Evolutionary conservation across 2,888 invertebrate species (phyloP).

Genomic region (Unio delphinus): DNA sequence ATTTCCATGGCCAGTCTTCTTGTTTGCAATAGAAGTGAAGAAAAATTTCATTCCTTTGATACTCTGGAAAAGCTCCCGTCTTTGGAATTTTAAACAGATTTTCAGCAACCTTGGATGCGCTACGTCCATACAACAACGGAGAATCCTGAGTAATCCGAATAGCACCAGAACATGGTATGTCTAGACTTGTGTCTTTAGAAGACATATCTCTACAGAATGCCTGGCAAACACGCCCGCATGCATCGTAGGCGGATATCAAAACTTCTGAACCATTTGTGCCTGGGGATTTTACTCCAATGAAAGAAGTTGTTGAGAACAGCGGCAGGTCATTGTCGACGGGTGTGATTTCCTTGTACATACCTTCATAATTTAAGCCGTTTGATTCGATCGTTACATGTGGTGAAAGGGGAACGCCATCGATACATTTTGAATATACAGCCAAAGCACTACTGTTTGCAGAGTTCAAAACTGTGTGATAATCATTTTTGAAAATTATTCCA

Average conservation of each 20-base stretch:
- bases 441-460: background rate
- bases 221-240: conserved; percentile 44
- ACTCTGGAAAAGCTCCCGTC: conserved; percentile 14
- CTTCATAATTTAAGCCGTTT: conserved; percentile 45
- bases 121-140: conserved; percentile 26
- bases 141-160: conserved; percentile 23
- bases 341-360: conserved; percentile 42
- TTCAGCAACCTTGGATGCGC: conserved; percentile 10
- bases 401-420: conserved; percentile 5
- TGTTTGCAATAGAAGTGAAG: conserved; percentile 30
- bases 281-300: conserved; percentile 36
- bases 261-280: conserved; percentile 20
- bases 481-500: conserved; percentile 8
- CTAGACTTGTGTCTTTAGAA: conserved; percentile 5
- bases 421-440: conserved; percentile 31
- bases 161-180: conserved; percentile 33
- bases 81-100: conserved; percentile 19
- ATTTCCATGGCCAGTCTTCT: conserved; percentile 2
- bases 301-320: conserved; percentile 28
- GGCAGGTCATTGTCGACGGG: conserved; percentile 34
- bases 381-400: conserved; percentile 32
- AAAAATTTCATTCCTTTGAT: conserved; percentile 11
- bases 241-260: conserved; percentile 42
- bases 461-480: background rate
- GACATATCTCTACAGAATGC: conserved; percentile 27